Evolutionary conservation across 2,888 invertebrate species (phyloP), one percentile per base, ranked within the genome.

Genomic region (Apamea sordens): DNA sequence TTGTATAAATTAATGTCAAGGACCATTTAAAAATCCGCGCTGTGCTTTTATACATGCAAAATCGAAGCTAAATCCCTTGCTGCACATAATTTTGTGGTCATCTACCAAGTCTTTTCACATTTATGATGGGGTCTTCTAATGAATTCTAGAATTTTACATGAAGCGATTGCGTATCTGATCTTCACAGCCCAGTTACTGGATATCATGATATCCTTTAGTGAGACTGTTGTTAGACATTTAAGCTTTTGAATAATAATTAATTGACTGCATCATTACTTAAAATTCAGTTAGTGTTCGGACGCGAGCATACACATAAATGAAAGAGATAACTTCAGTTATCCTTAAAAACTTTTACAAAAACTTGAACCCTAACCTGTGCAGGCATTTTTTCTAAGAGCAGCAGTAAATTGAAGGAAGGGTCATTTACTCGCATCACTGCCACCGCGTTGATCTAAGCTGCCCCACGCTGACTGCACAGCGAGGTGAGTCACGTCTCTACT

Each of bases 401-500:
- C 32, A 99, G 97, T 76, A 99, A 94, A 92, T 98, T 98, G 93
- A 99, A 99, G 92, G 98, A 98, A 13, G 98, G 98, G 94, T 99
- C 99, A 90, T 99, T 99, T 76, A 99, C n/a, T 13, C n/a, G 13
- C 28, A 59, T 98, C 91, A 98, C 97, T 36, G 98, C 97, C 90
- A 98, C 98, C 0, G 98, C 36, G 36, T 32, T 2, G 32, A 32
- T 32, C 32, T 72, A 99, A 95, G 50, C 99, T 99, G 90, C 98
- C 97, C 94, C 99, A 99, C 0, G 99, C 98, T 76, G 98, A 98
- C 93, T 98, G 98, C 92, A 99, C 69, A 99, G 97, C 76, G 98
- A 98, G 91, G 98, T 99, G 77, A 99, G 96, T 99, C 99, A 99
- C 0, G 98, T 98, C 96, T 99, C 99, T 2, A 99, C 99, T 2